Evolutionary conservation across 2,888 invertebrate species (phyloP).

Genomic region (Tiphia femorata): DNA sequence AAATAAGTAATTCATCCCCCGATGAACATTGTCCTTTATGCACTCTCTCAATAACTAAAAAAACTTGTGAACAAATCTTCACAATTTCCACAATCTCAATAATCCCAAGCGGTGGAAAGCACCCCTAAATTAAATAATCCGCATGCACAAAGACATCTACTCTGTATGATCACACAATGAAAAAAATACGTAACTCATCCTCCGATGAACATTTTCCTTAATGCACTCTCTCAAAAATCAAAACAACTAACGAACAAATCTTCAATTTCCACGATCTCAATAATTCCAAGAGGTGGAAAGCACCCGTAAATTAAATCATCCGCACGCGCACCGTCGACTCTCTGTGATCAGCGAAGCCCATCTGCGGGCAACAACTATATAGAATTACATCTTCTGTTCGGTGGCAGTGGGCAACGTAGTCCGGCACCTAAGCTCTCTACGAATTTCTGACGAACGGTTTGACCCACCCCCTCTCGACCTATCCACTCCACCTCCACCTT

Average conservation of each 20-base stretch:
- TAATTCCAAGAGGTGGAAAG: background rate
- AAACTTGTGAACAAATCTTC: background rate
- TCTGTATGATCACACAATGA: no score
- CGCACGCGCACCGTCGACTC: no score
- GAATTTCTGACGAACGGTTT: constrained; percentile 32
- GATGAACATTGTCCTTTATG: no score
- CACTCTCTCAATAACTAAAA: background rate
- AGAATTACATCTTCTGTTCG: constrained; percentile 13
- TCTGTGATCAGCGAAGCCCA: background rate
- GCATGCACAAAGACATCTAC: no score
- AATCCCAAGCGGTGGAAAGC: no score
- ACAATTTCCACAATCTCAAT: no score
- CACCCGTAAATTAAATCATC: no score
- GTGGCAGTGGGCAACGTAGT: no score
- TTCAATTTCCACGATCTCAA: background rate
- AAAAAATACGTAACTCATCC: no score
- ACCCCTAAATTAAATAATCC: no score
- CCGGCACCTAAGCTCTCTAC: constrained; percentile 7
- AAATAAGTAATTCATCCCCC: no score
- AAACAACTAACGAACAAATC: background rate
- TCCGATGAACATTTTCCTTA: no score
- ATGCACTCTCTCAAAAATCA: background rate
- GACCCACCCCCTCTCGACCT: constrained; percentile 5
- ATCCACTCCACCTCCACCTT: constrained; percentile 20
- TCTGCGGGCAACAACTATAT: constrained; percentile 4